A percentile compares a stretch with the other conserved stretches of the same genome.
Evolutionary conservation across 2,113 vertebrate species (phyloP).

Genomic region (Balaeniceps rex): DNA sequence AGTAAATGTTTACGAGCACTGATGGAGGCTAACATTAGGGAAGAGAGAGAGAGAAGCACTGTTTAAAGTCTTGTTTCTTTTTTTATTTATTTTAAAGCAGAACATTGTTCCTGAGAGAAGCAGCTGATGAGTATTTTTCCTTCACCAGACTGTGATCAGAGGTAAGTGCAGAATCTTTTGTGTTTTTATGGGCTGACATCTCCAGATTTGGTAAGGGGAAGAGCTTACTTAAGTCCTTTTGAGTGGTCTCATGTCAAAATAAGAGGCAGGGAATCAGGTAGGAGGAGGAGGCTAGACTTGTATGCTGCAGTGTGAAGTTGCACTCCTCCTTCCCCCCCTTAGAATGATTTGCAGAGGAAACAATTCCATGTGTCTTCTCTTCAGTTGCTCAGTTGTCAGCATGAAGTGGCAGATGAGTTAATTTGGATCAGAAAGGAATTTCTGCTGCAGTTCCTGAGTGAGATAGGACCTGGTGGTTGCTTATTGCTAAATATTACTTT

Average conservation of each 20-base stretch:
- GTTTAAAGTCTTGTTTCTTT: not conserved
- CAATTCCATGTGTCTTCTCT: not conserved
- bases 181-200: not conserved
- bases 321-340: not conserved
- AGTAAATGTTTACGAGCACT: constrained; percentile 52
- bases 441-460: not conserved
- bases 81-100: constrained; percentile 15
- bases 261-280: not conserved
- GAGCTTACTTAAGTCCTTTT: not conserved
- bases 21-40: not conserved
- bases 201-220: not conserved
- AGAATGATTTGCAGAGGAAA: not conserved
- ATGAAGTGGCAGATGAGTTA: not conserved
- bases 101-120: not conserved
- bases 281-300: not conserved
- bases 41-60: not conserved
- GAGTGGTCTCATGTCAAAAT: not conserved
- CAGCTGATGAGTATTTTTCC: not conserved
- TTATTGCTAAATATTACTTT: not conserved
- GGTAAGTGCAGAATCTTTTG: not conserved
- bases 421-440: not conserved
- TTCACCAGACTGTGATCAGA: not conserved
- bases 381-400: not conserved
- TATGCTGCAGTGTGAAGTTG: not conserved
- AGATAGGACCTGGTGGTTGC: not conserved